Percentiles rank a stretch among this genome's conserved stretches.
Evolutionary conservation across 2,888 invertebrate genomes (phyloP).

Genomic region (Lydus trimaculatus): DNA sequence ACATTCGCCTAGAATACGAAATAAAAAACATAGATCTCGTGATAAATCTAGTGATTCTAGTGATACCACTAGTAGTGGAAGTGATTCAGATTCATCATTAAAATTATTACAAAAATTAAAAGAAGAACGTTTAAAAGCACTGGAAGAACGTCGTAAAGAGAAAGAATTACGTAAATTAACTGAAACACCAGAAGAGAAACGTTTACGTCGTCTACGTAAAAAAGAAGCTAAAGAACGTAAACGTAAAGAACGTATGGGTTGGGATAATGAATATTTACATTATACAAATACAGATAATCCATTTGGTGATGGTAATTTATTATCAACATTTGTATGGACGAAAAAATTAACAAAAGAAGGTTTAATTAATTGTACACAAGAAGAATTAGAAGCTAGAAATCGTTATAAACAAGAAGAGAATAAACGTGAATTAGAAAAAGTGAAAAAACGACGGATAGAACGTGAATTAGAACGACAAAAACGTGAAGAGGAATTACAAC

Average conservation of each 20-base stretch:
- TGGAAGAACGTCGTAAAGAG: conserved; percentile 70
- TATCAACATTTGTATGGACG: conserved; percentile 95
- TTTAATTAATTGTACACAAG: conserved; percentile 74
- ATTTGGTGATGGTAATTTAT: conserved; percentile 94
- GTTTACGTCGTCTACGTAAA: conserved; percentile 78
- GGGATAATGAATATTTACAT: conserved; percentile 96
- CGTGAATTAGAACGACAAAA: conserved; percentile 86
- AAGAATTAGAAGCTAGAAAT: conserved; percentile 83
- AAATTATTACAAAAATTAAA: conserved; percentile 77
- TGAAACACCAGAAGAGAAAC: conserved; percentile 96
- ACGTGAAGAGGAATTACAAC: conserved; percentile 81
- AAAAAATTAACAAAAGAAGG: conserved; percentile 97
- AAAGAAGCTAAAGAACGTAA: conserved; percentile 91
- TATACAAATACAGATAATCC: conserved; percentile 99
- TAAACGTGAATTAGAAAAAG: conserved; percentile 90
- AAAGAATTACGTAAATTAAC: conserved; percentile 84
- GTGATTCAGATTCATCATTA: conserved; percentile 60
- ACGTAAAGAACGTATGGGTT: conserved; percentile 92
- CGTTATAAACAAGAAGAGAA: conserved; percentile 91
- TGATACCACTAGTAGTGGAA: conserved; percentile 34
- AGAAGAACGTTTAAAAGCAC: conserved; percentile 71
- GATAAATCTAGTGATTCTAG: background rate
- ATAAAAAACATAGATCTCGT: background rate
- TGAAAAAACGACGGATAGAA: conserved; percentile 88
- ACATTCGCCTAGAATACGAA: background rate